Evolutionary conservation across 2,888 invertebrate species (phyloP), one percentile per base, ranked within the genome.

Genomic region (Heteromurus nitidus): DNA sequence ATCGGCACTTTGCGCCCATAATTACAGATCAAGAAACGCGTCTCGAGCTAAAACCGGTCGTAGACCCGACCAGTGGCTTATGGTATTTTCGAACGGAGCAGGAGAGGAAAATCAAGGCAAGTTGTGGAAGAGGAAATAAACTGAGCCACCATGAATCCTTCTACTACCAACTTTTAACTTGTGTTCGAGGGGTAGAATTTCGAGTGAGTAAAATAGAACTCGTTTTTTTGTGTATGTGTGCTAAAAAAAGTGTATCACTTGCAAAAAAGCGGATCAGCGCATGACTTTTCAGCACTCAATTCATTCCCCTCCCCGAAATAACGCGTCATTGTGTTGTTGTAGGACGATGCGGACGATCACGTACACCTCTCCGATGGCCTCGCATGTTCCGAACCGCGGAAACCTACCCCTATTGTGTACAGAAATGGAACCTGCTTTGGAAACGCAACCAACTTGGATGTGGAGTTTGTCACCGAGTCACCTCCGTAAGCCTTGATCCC

Each of bases 371-470:
- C 30, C 22, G 74, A 73, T 3, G 80, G 50, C 22, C 36, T 80
- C 3, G 50, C 60, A 68, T 80, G 80, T n/a, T 3, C 50, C 3
- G 24, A 68, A 9, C 50, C 67, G 3, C 31, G 60, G 11, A 58
- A 68, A 11, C 73, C 73, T 24, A 74, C 60, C 2, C 62, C 68
- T 18, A 44, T 62, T 26, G 22, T 85, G 7, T 30, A 20, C 1
- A 42, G 80, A 47, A 84, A 83, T 64, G 86, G 86, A 36, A 85
- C 84, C 11, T 86, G 86, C 26, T 69, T 76, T 65, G 77, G 74
- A 58, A 64, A 64, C 0, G 68, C 70, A 30, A 80, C 86, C n/a
- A 81, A 83, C 1, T 69, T 85, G 28, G 64, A 83, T 16, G 82
- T 86, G n/a, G 60, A 72, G 13, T 81, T 86, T 20, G n/a, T 44